Conservation (phyloP, 2,113 vertebrate genomes). For the Hucho hucho region DNA sequence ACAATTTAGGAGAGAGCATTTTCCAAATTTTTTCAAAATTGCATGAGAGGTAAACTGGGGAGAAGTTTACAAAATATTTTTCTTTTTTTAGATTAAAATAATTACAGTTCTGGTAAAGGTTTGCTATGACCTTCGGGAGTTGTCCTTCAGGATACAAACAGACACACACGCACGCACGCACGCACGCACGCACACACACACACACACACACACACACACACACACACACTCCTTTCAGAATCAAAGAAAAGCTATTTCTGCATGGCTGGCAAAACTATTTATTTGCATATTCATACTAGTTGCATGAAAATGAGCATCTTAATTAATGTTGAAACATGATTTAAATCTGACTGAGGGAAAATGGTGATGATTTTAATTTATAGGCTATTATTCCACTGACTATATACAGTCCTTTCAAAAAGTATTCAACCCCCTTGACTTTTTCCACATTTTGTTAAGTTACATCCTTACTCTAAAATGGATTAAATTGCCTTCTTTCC, state of each 20-base stretch:
- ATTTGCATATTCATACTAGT: slow-evolving; percentile 18
- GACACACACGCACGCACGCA: neutral
- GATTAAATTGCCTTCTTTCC: too few species aligned
- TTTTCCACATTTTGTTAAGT: too few species aligned
- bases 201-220: slow-evolving; percentile 14
- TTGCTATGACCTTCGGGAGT: slow-evolving; percentile 32
- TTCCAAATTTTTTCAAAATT: neutral
- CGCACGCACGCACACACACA: slow-evolving; percentile 20
- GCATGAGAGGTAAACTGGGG: slow-evolving; percentile 1
- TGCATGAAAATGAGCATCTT: slow-evolving; percentile 10
- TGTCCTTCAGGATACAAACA: neutral
- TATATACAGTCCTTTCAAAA: neutral
- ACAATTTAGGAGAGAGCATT: neutral
- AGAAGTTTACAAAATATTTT: neutral
- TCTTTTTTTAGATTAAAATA: slow-evolving; percentile 3
- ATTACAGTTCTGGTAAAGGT: slow-evolving; percentile 30
- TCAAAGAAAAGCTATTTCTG: slow-evolving; percentile 10
- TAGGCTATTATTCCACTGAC: neutral
- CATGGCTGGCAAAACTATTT: neutral
- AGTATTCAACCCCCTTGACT: too few species aligned
- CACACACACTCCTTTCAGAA: slow-evolving; percentile 1
- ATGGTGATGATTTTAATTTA: neutral
- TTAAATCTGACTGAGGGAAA: slow-evolving; percentile 1
- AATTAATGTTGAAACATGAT: slow-evolving; percentile 4
- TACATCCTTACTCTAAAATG: too few species aligned